Conservation (phyloP, 2,888 invertebrate genomes). For the Electrophaes corylata region DNA sequence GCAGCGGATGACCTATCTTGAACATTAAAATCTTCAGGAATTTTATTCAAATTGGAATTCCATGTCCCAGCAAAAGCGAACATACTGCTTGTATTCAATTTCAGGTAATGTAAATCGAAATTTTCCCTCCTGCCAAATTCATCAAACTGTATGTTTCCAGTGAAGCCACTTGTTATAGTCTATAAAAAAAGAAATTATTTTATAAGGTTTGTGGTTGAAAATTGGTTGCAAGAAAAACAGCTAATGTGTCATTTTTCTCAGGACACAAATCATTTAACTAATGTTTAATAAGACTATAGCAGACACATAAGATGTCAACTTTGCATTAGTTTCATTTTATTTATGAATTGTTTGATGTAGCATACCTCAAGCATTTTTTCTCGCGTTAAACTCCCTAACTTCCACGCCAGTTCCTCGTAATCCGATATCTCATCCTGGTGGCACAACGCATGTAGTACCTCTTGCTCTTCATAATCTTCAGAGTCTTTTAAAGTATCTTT, state of each 20-base stretch:
- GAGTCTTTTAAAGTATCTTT: constrained; percentile 15
- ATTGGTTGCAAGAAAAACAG: no score
- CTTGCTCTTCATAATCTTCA: background rate
- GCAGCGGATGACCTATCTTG: constrained; percentile 59
- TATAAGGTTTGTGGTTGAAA: no score
- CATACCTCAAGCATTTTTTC: constrained; percentile 53
- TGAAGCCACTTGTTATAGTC: constrained; percentile 83
- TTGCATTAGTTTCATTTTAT: no score
- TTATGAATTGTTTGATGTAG: background rate
- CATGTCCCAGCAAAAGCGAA: constrained; percentile 82
- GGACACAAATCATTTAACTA: no score
- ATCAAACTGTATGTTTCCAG: constrained; percentile 88
- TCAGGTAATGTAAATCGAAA: constrained; percentile 85
- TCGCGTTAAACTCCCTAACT: constrained; percentile 45
- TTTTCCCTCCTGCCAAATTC: constrained; percentile 86
- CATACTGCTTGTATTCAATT: constrained; percentile 78
- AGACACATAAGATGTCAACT: no score
- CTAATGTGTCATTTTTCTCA: no score
- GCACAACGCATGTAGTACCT: constrained; percentile 82
- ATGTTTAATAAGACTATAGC: no score
- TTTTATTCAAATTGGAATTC: constrained; percentile 70
- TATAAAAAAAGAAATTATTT: no score
- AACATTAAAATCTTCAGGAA: constrained; percentile 54
- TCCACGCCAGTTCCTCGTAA: constrained; percentile 61
- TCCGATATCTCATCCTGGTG: constrained; percentile 85